These are phyloP conservation scores for Guaruba guarouba DNA, from an alignment of 2,113 vertebrate genomes.

Conservation along the genomic window DNA sequence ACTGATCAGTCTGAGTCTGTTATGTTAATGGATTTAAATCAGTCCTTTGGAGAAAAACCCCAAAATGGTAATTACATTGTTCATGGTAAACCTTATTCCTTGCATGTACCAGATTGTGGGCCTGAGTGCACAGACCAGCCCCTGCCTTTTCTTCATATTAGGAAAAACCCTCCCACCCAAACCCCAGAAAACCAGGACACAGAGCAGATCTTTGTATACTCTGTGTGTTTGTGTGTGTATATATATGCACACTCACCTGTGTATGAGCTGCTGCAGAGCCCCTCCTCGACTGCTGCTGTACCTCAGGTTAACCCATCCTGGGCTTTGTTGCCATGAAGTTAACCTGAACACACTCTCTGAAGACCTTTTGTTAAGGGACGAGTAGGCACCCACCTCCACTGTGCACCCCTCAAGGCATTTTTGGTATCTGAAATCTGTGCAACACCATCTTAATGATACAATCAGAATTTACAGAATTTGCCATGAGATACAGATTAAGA, in stretches of 20 bases:
- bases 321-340: background rate
- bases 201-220: background rate
- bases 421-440: background rate
- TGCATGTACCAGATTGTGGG: background rate
- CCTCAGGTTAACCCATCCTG: background rate
- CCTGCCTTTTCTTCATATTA: background rate
- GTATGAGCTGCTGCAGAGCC: background rate
- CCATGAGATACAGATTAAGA: background rate
- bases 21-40: background rate
- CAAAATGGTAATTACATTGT: background rate
- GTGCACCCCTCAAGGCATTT: background rate
- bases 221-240: background rate
- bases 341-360: too few relatives aligned
- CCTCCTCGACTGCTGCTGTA: background rate
- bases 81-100: background rate
- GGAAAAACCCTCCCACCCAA: background rate
- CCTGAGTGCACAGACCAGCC: background rate
- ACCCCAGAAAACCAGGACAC: background rate
- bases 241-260: too few relatives aligned
- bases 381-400: background rate
- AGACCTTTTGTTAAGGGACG: background rate
- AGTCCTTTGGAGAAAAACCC: background rate
- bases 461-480: too few relatives aligned
- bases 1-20: background rate
- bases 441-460: fast-evolving